Evolutionary conservation across 2,888 invertebrate species (phyloP), one percentile per base, ranked within the genome.

Genomic region (Encarsia formosa): DNA sequence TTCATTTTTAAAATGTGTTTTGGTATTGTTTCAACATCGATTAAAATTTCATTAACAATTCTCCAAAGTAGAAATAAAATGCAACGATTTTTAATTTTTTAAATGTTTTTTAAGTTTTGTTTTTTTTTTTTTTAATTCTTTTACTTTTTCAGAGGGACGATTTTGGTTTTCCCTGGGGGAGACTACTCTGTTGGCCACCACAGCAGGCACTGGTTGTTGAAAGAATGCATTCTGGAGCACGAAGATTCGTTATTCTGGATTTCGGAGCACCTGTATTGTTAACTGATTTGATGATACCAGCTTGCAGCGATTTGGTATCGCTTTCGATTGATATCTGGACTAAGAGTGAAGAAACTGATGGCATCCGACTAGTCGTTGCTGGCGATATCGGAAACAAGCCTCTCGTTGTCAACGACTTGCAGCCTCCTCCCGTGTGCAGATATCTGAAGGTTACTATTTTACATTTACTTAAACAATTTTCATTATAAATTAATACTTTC

Each of bases 241-340:
- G 94, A n/a, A 81, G 94, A 51, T 93, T 88, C 76, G 91, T 94
- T 50, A 89, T 91, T 11, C 78, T 96, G 29, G 95, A 96, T 76
- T 93, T 96, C 73, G 93, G 94, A 4, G 86, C 88, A 61, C 85
- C 88, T 1, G 81, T 94, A 46, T 76, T 91, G 2, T 80, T 96
- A 32, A 95, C 94, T 0, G 95, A 95, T 73, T 77, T 94, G 61
- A 80, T 87, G 64, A 85, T 91, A 60, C 91, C 91, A 1, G 81
- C 86, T 1, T 91, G 89, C 65, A 82, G 84, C 52, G 90, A 91
- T 70, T 75, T 92, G 51, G 88, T 91, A 29, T 91, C 91, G 0
- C 76, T 95, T 2, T 88, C 88, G 60, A 86, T 96, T 61, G 94
- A 95, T 72, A 86, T 91, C 49, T 96, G 95, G 95, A 81, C 87